Percentiles rank a stretch among this genome's conserved stretches.
phyloP scores from a whole-genome alignment of 2,888 invertebrate species.

The Carterocephalus palaemon region DNA sequence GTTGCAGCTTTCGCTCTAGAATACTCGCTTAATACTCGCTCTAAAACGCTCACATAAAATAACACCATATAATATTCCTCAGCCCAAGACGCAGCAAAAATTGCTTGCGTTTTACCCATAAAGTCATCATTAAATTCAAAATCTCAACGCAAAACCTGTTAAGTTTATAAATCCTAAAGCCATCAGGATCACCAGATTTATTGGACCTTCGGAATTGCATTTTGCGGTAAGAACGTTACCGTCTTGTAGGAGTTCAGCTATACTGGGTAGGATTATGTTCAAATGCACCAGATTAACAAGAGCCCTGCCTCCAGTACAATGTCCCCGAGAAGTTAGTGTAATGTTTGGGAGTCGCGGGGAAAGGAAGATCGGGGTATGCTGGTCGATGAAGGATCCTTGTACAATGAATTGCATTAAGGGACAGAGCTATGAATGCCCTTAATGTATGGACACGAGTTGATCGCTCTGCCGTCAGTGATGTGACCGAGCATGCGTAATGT shows the following conservation, averaged over 20 bases:
- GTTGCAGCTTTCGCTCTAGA: too few species aligned
- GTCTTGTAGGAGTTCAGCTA: slow-evolving; percentile 8
- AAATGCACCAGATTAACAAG: slow-evolving; percentile 9
- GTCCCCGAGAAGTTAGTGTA: slow-evolving; percentile 24
- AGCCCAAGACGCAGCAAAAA: slow-evolving; percentile 7
- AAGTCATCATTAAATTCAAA: slow-evolving; percentile 40
- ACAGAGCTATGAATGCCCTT: slow-evolving; percentile 69
- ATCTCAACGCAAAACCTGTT: slow-evolving; percentile 57
- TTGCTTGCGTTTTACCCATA: slow-evolving; percentile 10
- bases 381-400: slow-evolving; percentile 57
- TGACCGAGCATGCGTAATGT: neutral
- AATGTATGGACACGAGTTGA: slow-evolving; percentile 71
- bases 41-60: neutral
- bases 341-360: slow-evolving; percentile 30
- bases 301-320: slow-evolving; percentile 1
- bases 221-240: slow-evolving; percentile 7
- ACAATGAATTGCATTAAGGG: slow-evolving; percentile 75
- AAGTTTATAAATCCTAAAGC: slow-evolving; percentile 59
- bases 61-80: slow-evolving; percentile 9
- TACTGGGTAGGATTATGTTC: slow-evolving; percentile 15
- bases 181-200: slow-evolving; percentile 45
- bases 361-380: slow-evolving; percentile 37
- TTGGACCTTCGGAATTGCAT: slow-evolving; percentile 11
- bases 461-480: slow-evolving; percentile 34
- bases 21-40: neutral